Evolutionary conservation across 37 sponge, comb jelly and placozoan genomes (phyloP), one percentile per base, ranked within the genome.

Genomic region (Lycopodina hypogea): DNA sequence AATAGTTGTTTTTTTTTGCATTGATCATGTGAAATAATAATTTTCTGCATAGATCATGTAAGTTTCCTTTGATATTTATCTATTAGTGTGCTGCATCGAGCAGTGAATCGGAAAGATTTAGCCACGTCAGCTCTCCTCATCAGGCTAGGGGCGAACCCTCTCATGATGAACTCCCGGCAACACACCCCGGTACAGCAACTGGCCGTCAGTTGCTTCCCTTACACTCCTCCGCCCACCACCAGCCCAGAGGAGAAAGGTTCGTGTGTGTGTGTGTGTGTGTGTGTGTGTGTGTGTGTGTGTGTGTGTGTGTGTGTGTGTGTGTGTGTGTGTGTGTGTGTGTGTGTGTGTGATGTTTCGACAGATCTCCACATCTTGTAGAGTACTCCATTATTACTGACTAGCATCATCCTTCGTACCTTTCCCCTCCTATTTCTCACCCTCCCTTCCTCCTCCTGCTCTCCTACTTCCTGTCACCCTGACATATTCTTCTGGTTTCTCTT

Each of bases 141-240:
- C 37, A 78, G 70, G 42, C 76, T 88, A 22, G 93, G 90, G 56
- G 93, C 89, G 34, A 71, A 93, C 60, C 89, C 86, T 39, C 35
- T 84, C 6, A n/a, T 84, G 19, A 42, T 36, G 57, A 93, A 93
- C 72, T 42, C 58, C 24, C 30, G 53, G 18, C 28, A 39, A 2
- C 17, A 71, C 21, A 82, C 78, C 18, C 79, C 89, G 0, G 17
- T 82, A 42, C 79, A 89, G 48, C 75, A 85, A 48, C 71, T 93
- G 26, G 93, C 90, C 32, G 53, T 88, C 37, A 89, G 84, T 48
- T 71, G 73, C 35, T 85, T 78, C 40, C 85, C 85, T 30, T 60
- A 39, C 12, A n/a, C 37, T 22, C 68, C 33, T 36, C n/a, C n/a
- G n/a, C 74, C 42, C 40, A 24, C 67, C 1, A 37, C 36, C 6